Evolutionary conservation across 2,888 invertebrate species (phyloP), one percentile per base, ranked within the genome.

Genomic region (Latrodectus hesperus): DNA sequence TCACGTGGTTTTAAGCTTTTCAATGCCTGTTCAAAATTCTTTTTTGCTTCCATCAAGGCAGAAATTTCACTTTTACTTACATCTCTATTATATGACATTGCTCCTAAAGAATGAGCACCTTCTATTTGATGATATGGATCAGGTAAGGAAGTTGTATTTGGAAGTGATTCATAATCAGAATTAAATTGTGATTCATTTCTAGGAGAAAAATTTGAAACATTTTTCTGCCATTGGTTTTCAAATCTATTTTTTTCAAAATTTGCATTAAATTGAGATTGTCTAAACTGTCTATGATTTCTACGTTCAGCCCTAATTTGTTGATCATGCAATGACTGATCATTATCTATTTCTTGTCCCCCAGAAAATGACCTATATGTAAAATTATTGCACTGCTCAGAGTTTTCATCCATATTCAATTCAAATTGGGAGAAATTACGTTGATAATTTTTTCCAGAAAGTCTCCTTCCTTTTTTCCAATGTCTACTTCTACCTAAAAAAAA

Each of bases 1-100:
- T 86, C 81, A 38, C 81, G 52, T 17, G 80, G 86, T 11, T 73
- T 52, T 49, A 74, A 51, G 6, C 49, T n/a, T 67, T 53, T 74
- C 11, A 74, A n/a, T 17, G 55, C 14, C 1, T 22, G 52, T 17
- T 78, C 70, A 70, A 14, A 78, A 70, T 17, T 52, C 60, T 70
- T n/a, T 68, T 68, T 78, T 22, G 52, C 68, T 26, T 72, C 72
- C 22, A 49, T 60, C 6, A 60, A 80, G 16, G 72, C 64, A 22
- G 64, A 9, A 64, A 80, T 26, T 64, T 8, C n/a, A 12, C 67
- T 16, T 6, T 38, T 38, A 38, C 6, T 38, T 6, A 38, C 38
- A 38, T 38, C 38, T 38, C 38, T 38, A 38, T 38, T 38, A 38
- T 38, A 6, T 38, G 38, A 38, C 2, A 38, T 6, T 38, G 38